Percentiles rank a stretch among this genome's conserved stretches.
phyloP scores from a whole-genome alignment of 2,888 invertebrate genomes.

The Chrysolina haemoptera region DNA sequence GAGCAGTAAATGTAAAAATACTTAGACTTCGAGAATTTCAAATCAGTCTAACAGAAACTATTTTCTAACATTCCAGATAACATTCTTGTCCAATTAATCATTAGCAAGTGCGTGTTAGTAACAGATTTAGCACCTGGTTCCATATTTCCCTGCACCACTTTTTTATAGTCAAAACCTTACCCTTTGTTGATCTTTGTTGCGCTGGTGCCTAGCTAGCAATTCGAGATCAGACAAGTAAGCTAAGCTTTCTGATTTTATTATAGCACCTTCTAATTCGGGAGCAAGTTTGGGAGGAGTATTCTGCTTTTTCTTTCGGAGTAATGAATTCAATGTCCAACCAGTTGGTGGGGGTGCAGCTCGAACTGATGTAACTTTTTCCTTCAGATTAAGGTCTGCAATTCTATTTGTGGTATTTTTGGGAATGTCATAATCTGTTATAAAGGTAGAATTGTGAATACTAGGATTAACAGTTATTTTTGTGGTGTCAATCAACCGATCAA shows the following conservation, averaged over 20 bases:
- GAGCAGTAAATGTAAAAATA: neutral
- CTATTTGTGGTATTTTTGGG: conserved; percentile 33
- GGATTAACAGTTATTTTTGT: conserved; percentile 42
- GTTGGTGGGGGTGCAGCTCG: conserved; percentile 40
- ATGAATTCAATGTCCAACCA: conserved; percentile 64
- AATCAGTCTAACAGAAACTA: neutral
- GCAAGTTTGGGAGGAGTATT: conserved; percentile 65
- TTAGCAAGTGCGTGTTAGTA: conserved; percentile 35
- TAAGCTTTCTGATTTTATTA: conserved; percentile 71
- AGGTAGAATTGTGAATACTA: conserved; percentile 38
- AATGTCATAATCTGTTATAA: conserved; percentile 40
- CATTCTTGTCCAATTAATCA: neutral
- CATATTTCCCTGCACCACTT: conserved; percentile 32
- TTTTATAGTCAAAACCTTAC: conserved; percentile 65
- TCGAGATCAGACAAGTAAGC: conserved; percentile 71
- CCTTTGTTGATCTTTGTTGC: conserved; percentile 71
- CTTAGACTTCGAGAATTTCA: neutral
- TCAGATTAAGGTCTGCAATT: conserved; percentile 20
- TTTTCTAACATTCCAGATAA: conserved; percentile 3
- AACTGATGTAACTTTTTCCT: conserved; percentile 39
- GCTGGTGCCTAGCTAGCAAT: conserved; percentile 71
- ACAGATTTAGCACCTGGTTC: conserved; percentile 29
- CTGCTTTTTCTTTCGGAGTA: conserved; percentile 66
- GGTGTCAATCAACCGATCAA: conserved; percentile 38
- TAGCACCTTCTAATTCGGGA: conserved; percentile 71